Evolutionary conservation across 2,113 vertebrate species (phyloP), one percentile per base, ranked within the genome.

Genomic region (Nycticryphes semicollaris): DNA sequence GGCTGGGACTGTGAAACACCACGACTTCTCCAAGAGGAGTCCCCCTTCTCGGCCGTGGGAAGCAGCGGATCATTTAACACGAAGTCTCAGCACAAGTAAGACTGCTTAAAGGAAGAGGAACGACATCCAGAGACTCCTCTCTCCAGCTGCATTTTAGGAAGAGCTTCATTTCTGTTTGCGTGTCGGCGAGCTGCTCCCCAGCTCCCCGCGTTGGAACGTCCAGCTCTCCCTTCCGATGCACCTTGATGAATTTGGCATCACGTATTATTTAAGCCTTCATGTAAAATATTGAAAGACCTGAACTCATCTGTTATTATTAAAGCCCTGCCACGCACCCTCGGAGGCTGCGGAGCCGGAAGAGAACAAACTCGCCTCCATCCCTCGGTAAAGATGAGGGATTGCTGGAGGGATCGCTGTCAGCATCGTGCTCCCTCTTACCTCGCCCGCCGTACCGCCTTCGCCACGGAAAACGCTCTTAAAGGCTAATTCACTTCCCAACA

Each of bases 301-400:
- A 39, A 91, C 81, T 97, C 96, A 93, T 94, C 68, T 89, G 73
- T 94, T 92, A 92, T 94, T 94, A 95, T 94, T 89, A 95, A 39
- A 96, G 89, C 91, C 86, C 74, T 56, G 57, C 96, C 90, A 87
- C 3, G 72, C 69, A 76, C 86, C 86, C 89, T 66, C 59, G 75
- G 95, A 97, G 66, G 69, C 90, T 96, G 84, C 1, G 0, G 8
- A 96, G 96, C 92, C 95, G 21, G 77, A 76, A 94, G 92, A 96
- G 96, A 96, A 94, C 94, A 92, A 96, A 94, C 94, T 89, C 94
- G 73, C 84, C 94, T 84, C 87, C 89, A 95, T 92, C 95, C 95
- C 94, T 95, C 8, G 8, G 96, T 91, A 95, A 96, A 95, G 93
- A 96, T 63, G 90, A 97, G 90, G 90, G 90, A 97, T 92, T 70